These are phyloP conservation scores for Aphidoletes aphidimyza DNA, from an alignment of 2,888 invertebrate genomes.

Conservation along the genomic window DNA sequence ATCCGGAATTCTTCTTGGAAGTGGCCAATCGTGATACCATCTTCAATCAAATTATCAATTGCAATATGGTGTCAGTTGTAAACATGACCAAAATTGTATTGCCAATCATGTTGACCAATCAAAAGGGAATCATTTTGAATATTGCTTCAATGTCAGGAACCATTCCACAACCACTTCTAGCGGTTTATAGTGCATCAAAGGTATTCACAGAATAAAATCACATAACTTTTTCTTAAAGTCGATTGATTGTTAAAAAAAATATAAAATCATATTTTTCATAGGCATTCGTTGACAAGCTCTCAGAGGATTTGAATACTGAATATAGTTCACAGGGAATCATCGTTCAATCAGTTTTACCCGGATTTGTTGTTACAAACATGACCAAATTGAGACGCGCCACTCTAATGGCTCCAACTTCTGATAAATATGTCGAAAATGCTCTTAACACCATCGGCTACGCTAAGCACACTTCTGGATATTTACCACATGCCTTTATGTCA, in stretches of 20 bases:
- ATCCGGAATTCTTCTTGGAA: constrained; percentile 83
- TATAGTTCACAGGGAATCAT: constrained; percentile 78
- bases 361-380: constrained; percentile 93
- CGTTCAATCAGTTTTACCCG: constrained; percentile 85
- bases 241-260: background rate
- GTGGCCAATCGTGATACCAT: constrained; percentile 71
- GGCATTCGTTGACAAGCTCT: constrained; percentile 85
- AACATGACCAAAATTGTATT: constrained; percentile 87
- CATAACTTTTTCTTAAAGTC: too few species aligned
- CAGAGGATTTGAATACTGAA: constrained; percentile 80
- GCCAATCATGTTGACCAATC: constrained; percentile 84
- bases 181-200: constrained; percentile 91
- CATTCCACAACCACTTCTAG: constrained; percentile 83
- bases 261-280: constrained; percentile 61
- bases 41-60: constrained; percentile 76
- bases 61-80: constrained; percentile 82
- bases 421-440: constrained; percentile 77
- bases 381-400: constrained; percentile 80
- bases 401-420: constrained; percentile 80
- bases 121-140: constrained; percentile 88
- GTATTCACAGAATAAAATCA: constrained; percentile 66
- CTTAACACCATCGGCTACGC: constrained; percentile 77
- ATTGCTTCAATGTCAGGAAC: constrained; percentile 85
- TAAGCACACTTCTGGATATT: constrained; percentile 79
- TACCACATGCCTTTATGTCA: constrained; percentile 65